Base-by-base conservation (phyloP, 92 coral and sea anemone genomes). In the Ricordea florida region DNA sequence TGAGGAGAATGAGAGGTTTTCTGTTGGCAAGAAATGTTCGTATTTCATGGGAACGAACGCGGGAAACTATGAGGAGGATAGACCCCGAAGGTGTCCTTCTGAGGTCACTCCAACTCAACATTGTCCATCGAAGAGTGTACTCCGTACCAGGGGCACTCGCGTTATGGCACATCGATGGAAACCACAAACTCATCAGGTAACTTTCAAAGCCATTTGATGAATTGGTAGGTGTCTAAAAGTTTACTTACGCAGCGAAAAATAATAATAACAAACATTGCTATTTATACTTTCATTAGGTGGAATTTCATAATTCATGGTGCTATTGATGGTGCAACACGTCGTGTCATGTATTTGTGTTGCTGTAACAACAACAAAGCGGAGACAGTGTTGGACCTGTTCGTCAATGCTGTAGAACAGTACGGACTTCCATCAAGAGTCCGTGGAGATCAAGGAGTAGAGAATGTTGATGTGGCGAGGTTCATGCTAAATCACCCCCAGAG, bases 1-100 rank as follows among this genome's bases (percentile, higher is more conserved):
- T 57, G 69, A 81, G 92, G 72, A 81, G 92, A 57, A 82, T 81
- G 92, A 41, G 69, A 48, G 92, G 88, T 61, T 66, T 81, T 46
- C 80, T 87, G 35, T 60, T 76, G 46, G 67, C 73, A 29, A 74
- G 87, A 43, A 66, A 82, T 53, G 77, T 81, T 64, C 79, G 72
- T 41, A 84, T 75, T 38, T 65, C 73, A 44, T 76, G 70, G 76
- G 57, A 57, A 37, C 75, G 88, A 42, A 44, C 72, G 37, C 81
- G 92, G 57, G 84, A 87, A 43, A 69, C 88, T 32, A 68, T 87
- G 87, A 69, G 87, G 74, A 76, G 88, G 58, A 57, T 66, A 40
- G 84, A 87, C 48, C 85, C 84, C 44, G 83, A 81, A 58, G 87
- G 92, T 36, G 84, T 81, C 9, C 40, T 87, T 72, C 51, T 81